These are phyloP conservation scores for Phenganax stokvisi DNA, from an alignment of 92 coral and sea anemone species.

Conservation along the genomic window DNA sequence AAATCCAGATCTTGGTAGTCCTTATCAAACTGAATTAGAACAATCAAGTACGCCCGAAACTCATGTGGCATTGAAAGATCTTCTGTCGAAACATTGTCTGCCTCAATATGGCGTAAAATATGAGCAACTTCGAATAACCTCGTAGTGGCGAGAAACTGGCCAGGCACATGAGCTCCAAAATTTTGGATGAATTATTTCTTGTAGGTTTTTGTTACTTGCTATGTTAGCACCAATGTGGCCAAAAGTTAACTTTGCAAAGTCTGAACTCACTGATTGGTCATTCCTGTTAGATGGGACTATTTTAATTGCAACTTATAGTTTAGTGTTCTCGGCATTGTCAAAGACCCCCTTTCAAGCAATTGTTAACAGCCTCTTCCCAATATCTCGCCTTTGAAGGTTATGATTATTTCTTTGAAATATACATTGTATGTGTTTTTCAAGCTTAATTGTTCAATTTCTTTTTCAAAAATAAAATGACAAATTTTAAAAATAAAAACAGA, in stretches of 20 bases:
- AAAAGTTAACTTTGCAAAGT: not conserved
- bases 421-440: no score
- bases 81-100: conserved; percentile 1
- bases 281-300: not conserved
- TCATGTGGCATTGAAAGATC: conserved; percentile 7
- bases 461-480: no score
- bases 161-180: not conserved
- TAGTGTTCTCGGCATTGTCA: no score
- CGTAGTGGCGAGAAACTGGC: conserved; percentile 1
- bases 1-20: conserved; percentile 37
- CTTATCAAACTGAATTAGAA: conserved; percentile 26
- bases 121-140: not conserved
- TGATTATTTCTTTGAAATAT: no score
- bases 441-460: no score
- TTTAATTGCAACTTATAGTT: no score
- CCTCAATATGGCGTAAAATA: conserved; percentile 16
- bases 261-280: not conserved
- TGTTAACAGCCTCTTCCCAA: no score
- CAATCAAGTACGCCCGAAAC: not conserved
- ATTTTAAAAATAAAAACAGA: no score
- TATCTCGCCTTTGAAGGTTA: no score
- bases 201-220: not conserved
- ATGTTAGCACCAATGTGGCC: not conserved
- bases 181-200: conserved; percentile 4
- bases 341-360: no score